Conservation (phyloP, 2,888 invertebrate genomes). For the Zelleria hepariella region DNA sequence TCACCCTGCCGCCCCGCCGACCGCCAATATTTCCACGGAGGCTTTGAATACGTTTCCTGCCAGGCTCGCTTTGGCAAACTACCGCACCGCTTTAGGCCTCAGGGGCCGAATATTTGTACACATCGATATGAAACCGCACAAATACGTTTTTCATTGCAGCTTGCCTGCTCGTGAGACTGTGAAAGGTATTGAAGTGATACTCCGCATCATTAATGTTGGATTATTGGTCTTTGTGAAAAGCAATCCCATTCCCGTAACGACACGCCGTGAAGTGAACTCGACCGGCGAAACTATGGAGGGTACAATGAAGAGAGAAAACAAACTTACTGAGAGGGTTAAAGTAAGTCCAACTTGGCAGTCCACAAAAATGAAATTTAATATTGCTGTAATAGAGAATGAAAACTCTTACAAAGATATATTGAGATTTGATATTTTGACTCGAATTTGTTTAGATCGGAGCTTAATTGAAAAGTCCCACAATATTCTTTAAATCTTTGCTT, state of each 20-base stretch:
- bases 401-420: too few species aligned
- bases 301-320: constrained; percentile 13
- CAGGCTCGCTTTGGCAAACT: constrained; percentile 34
- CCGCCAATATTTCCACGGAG: constrained; percentile 50
- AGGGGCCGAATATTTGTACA: constrained; percentile 3
- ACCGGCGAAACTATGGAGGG: not conserved
- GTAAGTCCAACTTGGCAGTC: constrained; percentile 15
- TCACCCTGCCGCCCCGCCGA: constrained; percentile 25
- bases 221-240: constrained; percentile 17
- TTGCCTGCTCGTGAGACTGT: not conserved
- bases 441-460: too few species aligned
- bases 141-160: not conserved
- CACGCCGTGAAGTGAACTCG: constrained; percentile 11
- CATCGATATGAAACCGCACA: not conserved
- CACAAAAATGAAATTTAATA: constrained; percentile 1
- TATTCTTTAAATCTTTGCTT: too few species aligned
- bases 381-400: too few species aligned
- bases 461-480: too few species aligned
- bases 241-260: constrained; percentile 18
- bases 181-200: not conserved
- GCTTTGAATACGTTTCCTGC: constrained; percentile 47
- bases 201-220: constrained; percentile 14
- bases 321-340: constrained; percentile 27
- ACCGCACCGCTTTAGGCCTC: constrained; percentile 17
- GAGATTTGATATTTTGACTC: too few species aligned